Conservation (phyloP, 2,888 invertebrate genomes). For the Serripes groenlandicus region DNA sequence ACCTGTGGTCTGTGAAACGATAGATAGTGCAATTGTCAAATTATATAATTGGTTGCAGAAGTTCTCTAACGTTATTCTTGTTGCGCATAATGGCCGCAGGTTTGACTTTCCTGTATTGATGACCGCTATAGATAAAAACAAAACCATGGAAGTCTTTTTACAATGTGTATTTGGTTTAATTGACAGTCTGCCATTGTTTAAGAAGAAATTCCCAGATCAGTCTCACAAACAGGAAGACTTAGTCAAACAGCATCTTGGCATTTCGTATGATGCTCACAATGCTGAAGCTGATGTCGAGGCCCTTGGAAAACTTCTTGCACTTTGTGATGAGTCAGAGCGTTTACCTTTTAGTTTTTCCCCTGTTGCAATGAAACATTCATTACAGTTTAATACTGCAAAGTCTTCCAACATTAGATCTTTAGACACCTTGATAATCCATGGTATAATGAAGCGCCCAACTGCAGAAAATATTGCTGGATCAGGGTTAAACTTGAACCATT, state of each 20-base stretch:
- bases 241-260: background rate
- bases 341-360: conserved; percentile 18
- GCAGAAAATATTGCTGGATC: conserved; percentile 56
- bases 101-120: conserved; percentile 55
- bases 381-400: conserved; percentile 29
- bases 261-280: conserved; percentile 48
- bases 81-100: conserved; percentile 54
- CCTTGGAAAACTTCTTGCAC: background rate
- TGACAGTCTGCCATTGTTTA: conserved; percentile 36
- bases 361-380: background rate
- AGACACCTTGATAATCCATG: conserved; percentile 3
- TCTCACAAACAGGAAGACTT: conserved; percentile 44
- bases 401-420: conserved; percentile 27
- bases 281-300: conserved; percentile 40
- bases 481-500: conserved; percentile 29
- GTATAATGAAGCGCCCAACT: conserved; percentile 28
- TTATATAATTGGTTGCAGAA: conserved; percentile 31
- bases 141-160: conserved; percentile 3
- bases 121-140: background rate
- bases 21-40: conserved; percentile 1
- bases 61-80: conserved; percentile 28
- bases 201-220: conserved; percentile 20
- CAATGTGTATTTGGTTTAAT: conserved; percentile 26
- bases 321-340: background rate
- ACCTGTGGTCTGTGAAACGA: background rate